These are phyloP conservation scores for Anthopleura xanthogrammica DNA, from an alignment of 92 coral and sea anemone species.

Conservation along the genomic window DNA sequence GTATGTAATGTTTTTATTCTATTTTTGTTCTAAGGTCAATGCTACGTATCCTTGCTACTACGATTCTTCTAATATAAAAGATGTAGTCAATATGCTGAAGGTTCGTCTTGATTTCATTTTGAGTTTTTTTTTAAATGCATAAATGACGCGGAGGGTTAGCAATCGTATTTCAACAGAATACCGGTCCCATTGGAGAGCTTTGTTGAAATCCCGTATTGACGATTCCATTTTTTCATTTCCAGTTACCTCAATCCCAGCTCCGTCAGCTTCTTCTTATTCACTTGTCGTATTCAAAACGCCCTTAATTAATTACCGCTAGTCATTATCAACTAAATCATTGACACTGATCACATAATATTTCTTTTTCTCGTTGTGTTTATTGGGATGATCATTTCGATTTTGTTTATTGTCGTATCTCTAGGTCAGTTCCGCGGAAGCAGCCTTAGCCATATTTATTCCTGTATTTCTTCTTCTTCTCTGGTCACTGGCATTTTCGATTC, in stretches of 20 bases:
- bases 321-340: too few relatives aligned
- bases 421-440: constrained; percentile 64
- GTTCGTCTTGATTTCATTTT: constrained; percentile 1
- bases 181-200: too few relatives aligned
- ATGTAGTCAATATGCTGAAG: constrained; percentile 60
- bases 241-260: too few relatives aligned
- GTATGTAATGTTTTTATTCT: neutral
- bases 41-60: constrained; percentile 75
- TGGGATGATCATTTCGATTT: neutral
- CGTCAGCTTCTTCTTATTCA: too few relatives aligned
- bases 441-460: constrained; percentile 59
- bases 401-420: constrained; percentile 22
- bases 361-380: neutral
- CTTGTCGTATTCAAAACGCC: too few relatives aligned
- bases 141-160: too few relatives aligned
- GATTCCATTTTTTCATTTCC: too few relatives aligned
- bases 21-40: constrained; percentile 41
- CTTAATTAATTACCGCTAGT: too few relatives aligned
- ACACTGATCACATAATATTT: too few relatives aligned
- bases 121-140: neutral
- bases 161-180: too few relatives aligned
- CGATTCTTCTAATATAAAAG: constrained; percentile 64
- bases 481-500: constrained; percentile 57
- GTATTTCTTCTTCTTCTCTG: constrained; percentile 61
- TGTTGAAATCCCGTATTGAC: too few relatives aligned